Base-by-base conservation (phyloP, 2,113 vertebrate species). In the Rhinopomastus cyanomelas region DNA sequence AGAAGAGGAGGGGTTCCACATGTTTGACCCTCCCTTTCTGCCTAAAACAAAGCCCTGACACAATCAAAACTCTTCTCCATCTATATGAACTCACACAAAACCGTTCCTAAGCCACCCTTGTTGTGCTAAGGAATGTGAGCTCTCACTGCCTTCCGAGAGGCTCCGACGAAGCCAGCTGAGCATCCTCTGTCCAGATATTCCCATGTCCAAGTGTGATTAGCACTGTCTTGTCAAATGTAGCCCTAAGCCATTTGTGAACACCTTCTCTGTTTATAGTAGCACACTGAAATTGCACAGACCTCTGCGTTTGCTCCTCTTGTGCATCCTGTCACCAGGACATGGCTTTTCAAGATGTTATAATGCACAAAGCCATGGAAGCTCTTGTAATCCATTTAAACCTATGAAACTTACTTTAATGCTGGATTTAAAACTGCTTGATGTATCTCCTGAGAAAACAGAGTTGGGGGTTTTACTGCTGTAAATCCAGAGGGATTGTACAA, bases 231-330 rank as follows among this genome's bases (percentile, higher is more conserved):
- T 93, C 96, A 98, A 97, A 97, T 98, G 96, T 97, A 97, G 96
- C 97, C 96, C 97, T 97, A 87, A 93, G 93, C 97, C 97, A 97
- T 98, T 96, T 98, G 98, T 96, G 97, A 96, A 82, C 94, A 97
- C 97, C 95, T 96, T 94, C 93, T 91, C 92, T 94, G 95, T 97
- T 97, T 97, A 96, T 94, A 97, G 95, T 94, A 97, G 97, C 96
- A 97, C 91, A 91, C 34, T 29, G 87, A 79, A 89, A 92, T 91
- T 96, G 95, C 92, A 96, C 93, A 91, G 83, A 37, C 42, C 60
- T 82, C 86, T 84, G 53, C 84, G 85, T 95, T 95, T 95, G 68
- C 67, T 96, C 93, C 92, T 94, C 92, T n/a, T 93, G 89, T 71
- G 80, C 95, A 91, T 94, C 84, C 93, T 94, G 91, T 95, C 92